These are phyloP conservation scores for Trichonephila clavipes DNA, from an alignment of 1,140 invertebrate species.

Conservation along the genomic window DNA sequence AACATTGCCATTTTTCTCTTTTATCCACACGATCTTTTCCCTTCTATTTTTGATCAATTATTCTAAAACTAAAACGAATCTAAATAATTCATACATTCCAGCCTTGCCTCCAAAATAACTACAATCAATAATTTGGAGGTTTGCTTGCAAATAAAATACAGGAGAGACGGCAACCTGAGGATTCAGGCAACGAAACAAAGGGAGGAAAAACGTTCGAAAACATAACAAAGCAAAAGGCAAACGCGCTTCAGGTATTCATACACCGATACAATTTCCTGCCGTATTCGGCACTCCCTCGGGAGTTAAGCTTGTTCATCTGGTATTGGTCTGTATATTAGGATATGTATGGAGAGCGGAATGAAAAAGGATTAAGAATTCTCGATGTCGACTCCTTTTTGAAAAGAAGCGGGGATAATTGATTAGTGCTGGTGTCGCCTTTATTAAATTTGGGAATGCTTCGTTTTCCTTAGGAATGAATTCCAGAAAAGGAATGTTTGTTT, in stretches of 20 bases:
- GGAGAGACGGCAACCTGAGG: constrained; percentile 1
- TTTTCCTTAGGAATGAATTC: constrained; percentile 8
- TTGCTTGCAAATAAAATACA: neutral
- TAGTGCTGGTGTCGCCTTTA: constrained; percentile 49
- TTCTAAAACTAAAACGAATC: constrained; percentile 55
- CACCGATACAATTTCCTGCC: neutral
- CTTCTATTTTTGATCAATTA: constrained; percentile 41
- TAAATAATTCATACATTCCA: constrained; percentile 48
- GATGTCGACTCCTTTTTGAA: constrained; percentile 29
- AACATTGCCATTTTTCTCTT: neutral
- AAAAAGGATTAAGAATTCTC: constrained; percentile 58
- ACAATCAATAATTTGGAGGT: constrained; percentile 1
- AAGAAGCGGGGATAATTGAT: constrained; percentile 52
- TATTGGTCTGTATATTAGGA: constrained; percentile 42
- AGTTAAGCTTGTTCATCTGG: constrained; percentile 9
- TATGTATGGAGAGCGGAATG: constrained; percentile 29
- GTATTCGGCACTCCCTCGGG: neutral
- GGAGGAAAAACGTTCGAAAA: neutral
- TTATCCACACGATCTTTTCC: neutral
- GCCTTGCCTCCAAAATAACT: neutral
- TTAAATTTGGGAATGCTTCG: constrained; percentile 46
- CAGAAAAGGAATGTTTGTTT: neutral
- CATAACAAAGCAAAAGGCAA: neutral
- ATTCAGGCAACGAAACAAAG: neutral
- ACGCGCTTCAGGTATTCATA: constrained; percentile 5